These are phyloP conservation scores for Corapipo altera DNA, from an alignment of 2,113 vertebrate species.

Conservation along the genomic window DNA sequence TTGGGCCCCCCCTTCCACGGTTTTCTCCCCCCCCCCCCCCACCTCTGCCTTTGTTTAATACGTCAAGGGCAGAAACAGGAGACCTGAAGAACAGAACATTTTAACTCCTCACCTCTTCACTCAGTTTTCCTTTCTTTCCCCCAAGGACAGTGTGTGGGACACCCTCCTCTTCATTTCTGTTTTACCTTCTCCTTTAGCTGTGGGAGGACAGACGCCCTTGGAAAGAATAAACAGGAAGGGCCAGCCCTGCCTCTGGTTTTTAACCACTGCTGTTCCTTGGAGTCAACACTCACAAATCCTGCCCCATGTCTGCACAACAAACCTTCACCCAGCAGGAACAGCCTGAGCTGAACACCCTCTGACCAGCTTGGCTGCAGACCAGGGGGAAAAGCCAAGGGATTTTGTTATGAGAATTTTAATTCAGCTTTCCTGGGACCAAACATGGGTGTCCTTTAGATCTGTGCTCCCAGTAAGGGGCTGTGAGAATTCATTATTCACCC, in stretches of 20 bases:
- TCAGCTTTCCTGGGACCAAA: background rate
- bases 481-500: background rate
- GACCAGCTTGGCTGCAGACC: background rate
- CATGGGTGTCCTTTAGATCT: background rate
- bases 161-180: background rate
- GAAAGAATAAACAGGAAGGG: conserved; percentile 4
- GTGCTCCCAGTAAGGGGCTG: background rate
- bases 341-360: background rate
- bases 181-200: background rate
- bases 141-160: background rate
- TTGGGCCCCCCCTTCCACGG: background rate
- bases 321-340: background rate
- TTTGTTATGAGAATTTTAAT: background rate
- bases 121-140: background rate
- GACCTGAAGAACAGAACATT: background rate
- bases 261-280: background rate
- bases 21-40: background rate
- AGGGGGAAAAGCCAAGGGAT: background rate
- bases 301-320: background rate
- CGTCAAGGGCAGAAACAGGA: conserved; percentile 3
- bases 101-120: background rate
- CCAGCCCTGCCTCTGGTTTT: background rate
- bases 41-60: conserved; percentile 4
- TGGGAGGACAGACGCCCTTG: background rate
- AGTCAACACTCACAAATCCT: background rate